phyloP scores from a whole-genome alignment of 1,140 invertebrate genomes.

The Mizuhopecten yessoensis region DNA sequence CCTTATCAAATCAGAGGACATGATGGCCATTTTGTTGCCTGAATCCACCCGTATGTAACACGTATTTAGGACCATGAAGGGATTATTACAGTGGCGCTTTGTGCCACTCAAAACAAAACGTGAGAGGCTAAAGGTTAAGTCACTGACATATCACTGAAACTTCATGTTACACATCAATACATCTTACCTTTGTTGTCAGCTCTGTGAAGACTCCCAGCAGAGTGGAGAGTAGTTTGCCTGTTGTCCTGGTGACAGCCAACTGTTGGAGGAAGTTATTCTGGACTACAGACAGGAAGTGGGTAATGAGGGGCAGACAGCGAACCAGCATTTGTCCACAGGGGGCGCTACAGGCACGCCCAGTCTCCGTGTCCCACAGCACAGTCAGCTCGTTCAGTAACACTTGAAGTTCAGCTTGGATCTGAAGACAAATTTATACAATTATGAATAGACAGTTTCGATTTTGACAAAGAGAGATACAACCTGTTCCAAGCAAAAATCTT shows the following conservation, averaged over 20 bases:
- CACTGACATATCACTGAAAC: too few species aligned
- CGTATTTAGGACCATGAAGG: too few species aligned
- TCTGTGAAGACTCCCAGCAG: constrained; percentile 93
- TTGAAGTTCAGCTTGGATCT: constrained; percentile 42
- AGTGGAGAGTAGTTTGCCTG: constrained; percentile 92
- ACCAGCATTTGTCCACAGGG: constrained; percentile 55
- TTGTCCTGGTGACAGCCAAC: constrained; percentile 89
- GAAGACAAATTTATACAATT: constrained; percentile 14
- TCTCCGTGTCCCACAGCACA: neutral
- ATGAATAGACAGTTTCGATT: too few species aligned
- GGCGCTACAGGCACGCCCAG: neutral
- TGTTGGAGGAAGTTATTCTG: constrained; percentile 92
- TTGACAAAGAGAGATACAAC: too few species aligned
- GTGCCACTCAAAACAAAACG: too few species aligned
- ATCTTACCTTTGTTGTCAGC: constrained; percentile 89
- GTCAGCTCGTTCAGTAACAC: constrained; percentile 41
- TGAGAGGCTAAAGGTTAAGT: too few species aligned
- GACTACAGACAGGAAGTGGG: constrained; percentile 89
- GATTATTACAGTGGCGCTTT: too few species aligned
- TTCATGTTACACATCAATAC: too few species aligned
- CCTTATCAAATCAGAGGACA: too few species aligned
- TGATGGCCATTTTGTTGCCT: too few species aligned
- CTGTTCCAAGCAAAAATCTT: too few species aligned
- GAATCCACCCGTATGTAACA: too few species aligned
- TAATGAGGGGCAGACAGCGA: constrained; percentile 86